These are phyloP conservation scores for Lasioglossum figueresi DNA, from an alignment of 2,888 invertebrate species.

Conservation along the genomic window DNA sequence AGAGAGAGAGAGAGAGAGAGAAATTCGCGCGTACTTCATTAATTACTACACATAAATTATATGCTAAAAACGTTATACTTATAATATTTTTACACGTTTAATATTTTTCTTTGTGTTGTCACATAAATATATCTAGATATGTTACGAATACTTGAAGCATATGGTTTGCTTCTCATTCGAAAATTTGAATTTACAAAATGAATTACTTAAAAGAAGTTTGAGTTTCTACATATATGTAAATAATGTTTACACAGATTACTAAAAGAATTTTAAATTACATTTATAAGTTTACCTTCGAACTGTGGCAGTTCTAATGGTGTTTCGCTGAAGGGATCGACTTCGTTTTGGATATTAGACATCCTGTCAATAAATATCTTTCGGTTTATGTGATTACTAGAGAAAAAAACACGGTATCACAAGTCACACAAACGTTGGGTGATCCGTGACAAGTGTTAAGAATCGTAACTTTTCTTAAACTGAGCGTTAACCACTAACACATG, in stretches of 20 bases:
- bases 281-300: slow-evolving; percentile 73
- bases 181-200: not conserved
- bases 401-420: slow-evolving; percentile 1
- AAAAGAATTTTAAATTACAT: not conserved
- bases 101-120: not conserved
- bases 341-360: slow-evolving; percentile 74
- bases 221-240: slow-evolving; percentile 1
- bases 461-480: not conserved
- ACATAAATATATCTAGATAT: not conserved
- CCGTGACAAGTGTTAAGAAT: not conserved
- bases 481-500: slow-evolving; percentile 6
- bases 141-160: slow-evolving; percentile 18
- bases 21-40: slow-evolving; percentile 3
- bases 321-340: slow-evolving; percentile 80
- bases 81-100: slow-evolving; percentile 11
- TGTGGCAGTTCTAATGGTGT: slow-evolving; percentile 74
- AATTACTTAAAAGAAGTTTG: not conserved
- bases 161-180: not conserved
- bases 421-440: slow-evolving; percentile 11
- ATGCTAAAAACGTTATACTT: not conserved
- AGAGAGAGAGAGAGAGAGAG: too few relatives aligned
- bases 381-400: slow-evolving; percentile 4
- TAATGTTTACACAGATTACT: not conserved
- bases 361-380: slow-evolving; percentile 40
- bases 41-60: not conserved